Conservation (phyloP, 1,140 invertebrate genomes). For the Cherax quadricarinatus region DNA sequence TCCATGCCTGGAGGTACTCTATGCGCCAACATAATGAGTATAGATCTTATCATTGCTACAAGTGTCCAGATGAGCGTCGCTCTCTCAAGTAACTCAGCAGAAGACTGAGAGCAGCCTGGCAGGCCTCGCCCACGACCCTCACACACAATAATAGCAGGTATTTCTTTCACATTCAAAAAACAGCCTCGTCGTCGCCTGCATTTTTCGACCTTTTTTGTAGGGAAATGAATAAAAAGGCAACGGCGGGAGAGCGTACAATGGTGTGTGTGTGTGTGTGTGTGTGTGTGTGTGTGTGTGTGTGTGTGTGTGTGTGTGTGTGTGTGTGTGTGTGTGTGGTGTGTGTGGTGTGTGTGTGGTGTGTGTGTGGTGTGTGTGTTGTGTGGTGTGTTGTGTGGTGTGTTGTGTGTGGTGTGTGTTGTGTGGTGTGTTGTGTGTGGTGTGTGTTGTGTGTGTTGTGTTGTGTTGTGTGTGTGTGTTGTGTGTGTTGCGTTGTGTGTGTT, state of each 20-base stretch:
- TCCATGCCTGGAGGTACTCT: neutral
- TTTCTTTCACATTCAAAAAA: conserved; percentile 41
- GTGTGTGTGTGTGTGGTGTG: neutral
- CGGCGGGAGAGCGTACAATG: neutral
- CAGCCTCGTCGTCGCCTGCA: neutral
- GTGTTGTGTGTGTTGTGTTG: no score
- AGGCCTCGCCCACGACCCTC: neutral
- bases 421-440: no score
- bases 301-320: neutral
- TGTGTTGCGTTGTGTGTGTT: neutral
- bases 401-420: no score
- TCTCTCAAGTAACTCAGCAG: no score
- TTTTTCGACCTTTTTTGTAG: neutral
- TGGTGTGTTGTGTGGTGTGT: no score
- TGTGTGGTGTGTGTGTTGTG: no score
- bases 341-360: neutral
- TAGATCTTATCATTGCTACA: neutral
- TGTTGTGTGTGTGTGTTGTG: neutral
- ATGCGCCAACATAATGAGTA: neutral
- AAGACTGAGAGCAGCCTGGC: no score
- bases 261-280: neutral
- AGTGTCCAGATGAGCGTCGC: neutral
- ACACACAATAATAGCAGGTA: conserved; percentile 35
- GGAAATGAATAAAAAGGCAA: conserved; percentile 16
- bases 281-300: neutral